Evolutionary conservation across 2,113 vertebrate genomes (phyloP), one percentile per base, ranked within the genome.

Genomic region (Machaerirhynchus nigripectus): DNA sequence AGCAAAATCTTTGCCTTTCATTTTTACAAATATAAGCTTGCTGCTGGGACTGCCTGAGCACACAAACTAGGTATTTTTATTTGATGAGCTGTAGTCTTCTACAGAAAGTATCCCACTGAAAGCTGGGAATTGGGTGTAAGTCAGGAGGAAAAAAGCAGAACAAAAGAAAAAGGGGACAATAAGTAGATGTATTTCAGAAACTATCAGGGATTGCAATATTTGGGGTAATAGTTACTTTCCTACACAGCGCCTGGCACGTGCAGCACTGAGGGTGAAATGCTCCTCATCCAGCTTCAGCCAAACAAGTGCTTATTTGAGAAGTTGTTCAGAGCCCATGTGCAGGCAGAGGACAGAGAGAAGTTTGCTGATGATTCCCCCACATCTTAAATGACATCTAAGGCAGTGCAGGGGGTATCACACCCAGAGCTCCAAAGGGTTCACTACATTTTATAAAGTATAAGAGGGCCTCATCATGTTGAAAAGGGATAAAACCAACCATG

Each of bases 1-100:
- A 95, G 44, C 63, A 90, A 90, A 92, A 50, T n/a, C 69, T 63
- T 63, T 71, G 55, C 68, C 64, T 94, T 95, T 84, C 42, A 60
- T 40, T 94, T 93, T 80, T 44, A 88, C 69, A 77, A 91, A 83
- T 52, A 60, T 17, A 80, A 88, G 63, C 56, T 74, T 70, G 23
- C 84, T 93, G 50, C 33, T 83, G 47, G 68, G 55, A 84, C 83
- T 83, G 57, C 53, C 84, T 76, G 61, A 87, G 84, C 89, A 83
- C 59, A 80, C 16, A 91, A 91, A 93, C 18, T 33, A 47, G 0
- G 3, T 52, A 33, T 68, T 89, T 84, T 87, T 27, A 61, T 75
- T 81, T 47, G 18, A 64, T 19, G 47, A 82, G 37, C 31, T 68
- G 53, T 28, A 82, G 68, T 37, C 63, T 61, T 85, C n/a, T 23